Percentiles rank a stretch among this genome's conserved stretches.
These are phyloP conservation scores for Drosophila subobscura DNA, from an alignment of 1,140 invertebrate species.

Conservation along the genomic window DNA sequence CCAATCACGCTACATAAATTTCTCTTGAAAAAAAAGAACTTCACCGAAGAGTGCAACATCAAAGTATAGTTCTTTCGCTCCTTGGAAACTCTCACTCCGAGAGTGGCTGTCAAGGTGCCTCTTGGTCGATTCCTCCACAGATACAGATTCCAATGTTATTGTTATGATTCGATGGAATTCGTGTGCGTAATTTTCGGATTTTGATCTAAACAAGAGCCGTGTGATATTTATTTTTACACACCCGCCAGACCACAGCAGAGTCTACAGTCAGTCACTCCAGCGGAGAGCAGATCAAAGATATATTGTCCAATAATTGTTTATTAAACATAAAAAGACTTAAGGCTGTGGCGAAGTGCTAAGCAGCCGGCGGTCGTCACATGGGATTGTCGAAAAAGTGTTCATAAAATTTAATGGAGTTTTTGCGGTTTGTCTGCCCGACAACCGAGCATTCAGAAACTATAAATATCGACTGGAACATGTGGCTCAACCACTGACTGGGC, in stretches of 20 bases:
- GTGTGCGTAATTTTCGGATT: constrained; percentile 55
- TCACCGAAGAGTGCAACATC: constrained; percentile 13
- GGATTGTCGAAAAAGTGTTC: constrained; percentile 50
- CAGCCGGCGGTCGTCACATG: constrained; percentile 56
- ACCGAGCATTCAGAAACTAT: constrained; percentile 15
- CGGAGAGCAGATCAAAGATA: constrained; percentile 45
- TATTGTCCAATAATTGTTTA: constrained; percentile 81
- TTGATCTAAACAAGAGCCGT: constrained; percentile 43
- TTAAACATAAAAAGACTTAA: constrained; percentile 72
- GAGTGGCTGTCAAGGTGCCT: constrained; percentile 37
- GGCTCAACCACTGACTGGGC: constrained; percentile 54
- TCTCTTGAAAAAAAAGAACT: not conserved
- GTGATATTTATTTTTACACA: constrained; percentile 62
- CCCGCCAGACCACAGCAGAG: constrained; percentile 16
- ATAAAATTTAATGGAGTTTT: constrained; percentile 67
- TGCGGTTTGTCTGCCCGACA: constrained; percentile 12
- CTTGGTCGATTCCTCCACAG: constrained; percentile 55
- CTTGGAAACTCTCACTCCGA: not conserved
- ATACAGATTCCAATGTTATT: constrained; percentile 59
- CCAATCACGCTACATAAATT: not conserved
- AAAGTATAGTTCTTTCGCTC: constrained; percentile 11
- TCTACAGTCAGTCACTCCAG: constrained; percentile 33
- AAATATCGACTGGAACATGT: constrained; percentile 59
- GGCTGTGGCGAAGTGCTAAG: constrained; percentile 55
- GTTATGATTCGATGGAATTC: constrained; percentile 78